These are phyloP conservation scores for Noctua comes DNA, from an alignment of 2,888 invertebrate species.

Conservation along the genomic window DNA sequence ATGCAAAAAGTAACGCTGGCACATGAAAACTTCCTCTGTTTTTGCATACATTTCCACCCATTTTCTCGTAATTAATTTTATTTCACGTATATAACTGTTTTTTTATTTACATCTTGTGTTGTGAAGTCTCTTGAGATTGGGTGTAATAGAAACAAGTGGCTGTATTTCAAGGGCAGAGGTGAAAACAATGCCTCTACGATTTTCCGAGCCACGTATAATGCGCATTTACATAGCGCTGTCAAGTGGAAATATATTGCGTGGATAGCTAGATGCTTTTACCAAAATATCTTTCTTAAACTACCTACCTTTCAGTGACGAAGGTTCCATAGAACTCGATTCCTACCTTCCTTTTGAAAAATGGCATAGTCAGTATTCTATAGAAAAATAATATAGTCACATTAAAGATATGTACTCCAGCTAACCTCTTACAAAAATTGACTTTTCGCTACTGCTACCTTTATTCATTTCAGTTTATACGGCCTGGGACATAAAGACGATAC, in stretches of 20 bases:
- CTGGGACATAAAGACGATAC: neutral
- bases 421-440: too few species aligned
- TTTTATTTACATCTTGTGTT: constrained; percentile 17
- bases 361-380: too few species aligned
- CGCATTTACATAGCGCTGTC: constrained; percentile 32
- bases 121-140: constrained; percentile 1
- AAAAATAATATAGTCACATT: too few species aligned
- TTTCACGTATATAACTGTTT: neutral
- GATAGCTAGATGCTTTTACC: neutral
- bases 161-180: constrained; percentile 30
- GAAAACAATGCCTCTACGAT: constrained; percentile 36
- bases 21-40: neutral
- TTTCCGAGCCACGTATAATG: constrained; percentile 17
- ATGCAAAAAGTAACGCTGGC: neutral
- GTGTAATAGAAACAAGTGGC: constrained; percentile 29
- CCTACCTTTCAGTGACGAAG: neutral
- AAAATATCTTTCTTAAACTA: neutral
- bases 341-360: too few species aligned
- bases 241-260: constrained; percentile 37
- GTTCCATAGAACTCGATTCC: too few species aligned
- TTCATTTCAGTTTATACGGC: neutral
- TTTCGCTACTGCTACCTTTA: too few species aligned
- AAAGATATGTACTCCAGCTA: too few species aligned
- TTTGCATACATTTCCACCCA: neutral
- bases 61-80: constrained; percentile 2